Percentiles rank a stretch among this genome's conserved stretches.
phyloP scores from a whole-genome alignment of 2,113 vertebrate genomes.

The rat (Rattus norvegicus) region DNA sequence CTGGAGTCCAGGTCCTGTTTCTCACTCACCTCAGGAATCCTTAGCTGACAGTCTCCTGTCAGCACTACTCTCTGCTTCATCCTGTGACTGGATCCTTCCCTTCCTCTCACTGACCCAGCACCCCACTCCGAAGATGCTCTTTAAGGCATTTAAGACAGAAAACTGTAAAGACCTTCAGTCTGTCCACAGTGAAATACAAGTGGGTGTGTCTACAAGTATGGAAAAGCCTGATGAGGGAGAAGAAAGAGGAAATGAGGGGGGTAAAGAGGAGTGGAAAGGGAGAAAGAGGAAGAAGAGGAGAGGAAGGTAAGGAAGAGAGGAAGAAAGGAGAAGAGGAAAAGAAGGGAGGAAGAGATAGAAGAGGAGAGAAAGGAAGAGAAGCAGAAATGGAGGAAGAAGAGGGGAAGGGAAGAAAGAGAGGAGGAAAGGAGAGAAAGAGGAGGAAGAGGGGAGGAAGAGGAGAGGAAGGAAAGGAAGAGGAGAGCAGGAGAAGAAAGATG shows the following conservation, averaged over 20 bases:
- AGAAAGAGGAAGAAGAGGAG: too few relatives aligned
- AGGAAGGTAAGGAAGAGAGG: too few relatives aligned
- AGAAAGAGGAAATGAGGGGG: too few relatives aligned
- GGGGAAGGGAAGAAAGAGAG: too few relatives aligned
- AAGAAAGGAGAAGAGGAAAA: too few relatives aligned
- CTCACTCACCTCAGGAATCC: background rate
- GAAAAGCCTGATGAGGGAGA: background rate
- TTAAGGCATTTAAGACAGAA: background rate
- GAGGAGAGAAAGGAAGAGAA: too few relatives aligned
- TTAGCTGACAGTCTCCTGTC: background rate
- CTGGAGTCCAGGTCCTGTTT: background rate
- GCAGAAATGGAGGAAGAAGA: too few relatives aligned
- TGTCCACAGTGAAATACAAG: background rate
- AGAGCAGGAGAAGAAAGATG: too few relatives aligned
- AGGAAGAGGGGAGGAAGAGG: too few relatives aligned
- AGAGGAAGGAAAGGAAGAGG: rapidly evolving
- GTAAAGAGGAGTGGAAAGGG: background rate
- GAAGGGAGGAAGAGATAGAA: too few relatives aligned
- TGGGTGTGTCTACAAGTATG: background rate
- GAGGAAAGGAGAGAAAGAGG: too few relatives aligned
- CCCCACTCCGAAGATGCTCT: background rate
- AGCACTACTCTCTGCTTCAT: background rate
- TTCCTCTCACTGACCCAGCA: background rate
- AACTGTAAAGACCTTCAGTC: background rate
- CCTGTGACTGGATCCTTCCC: background rate